Conservation (phyloP, 2,113 vertebrate genomes). For the Brachirus orientalis region DNA sequence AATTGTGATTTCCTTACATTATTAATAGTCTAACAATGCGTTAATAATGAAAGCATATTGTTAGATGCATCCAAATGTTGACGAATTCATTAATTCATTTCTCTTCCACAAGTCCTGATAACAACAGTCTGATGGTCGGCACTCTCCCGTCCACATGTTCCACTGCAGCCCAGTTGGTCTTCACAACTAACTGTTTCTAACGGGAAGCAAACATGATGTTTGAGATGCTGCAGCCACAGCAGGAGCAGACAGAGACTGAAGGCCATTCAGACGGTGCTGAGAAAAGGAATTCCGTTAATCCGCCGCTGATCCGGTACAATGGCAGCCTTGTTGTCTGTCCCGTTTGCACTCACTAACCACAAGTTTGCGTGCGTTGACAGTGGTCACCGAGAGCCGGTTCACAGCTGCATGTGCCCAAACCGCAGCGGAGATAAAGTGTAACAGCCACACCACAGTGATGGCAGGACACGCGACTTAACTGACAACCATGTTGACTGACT, state of each 20-base stretch:
- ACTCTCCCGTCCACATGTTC: slow-evolving; percentile 49
- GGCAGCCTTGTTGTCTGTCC: slow-evolving; percentile 85
- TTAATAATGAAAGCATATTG: neutral
- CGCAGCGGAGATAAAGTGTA: slow-evolving; percentile 4
- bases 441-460: neutral
- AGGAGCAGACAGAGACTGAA: slow-evolving; percentile 51
- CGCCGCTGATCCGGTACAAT: slow-evolving; percentile 83
- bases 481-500: slow-evolving; percentile 23
- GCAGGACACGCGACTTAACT: slow-evolving; percentile 29
- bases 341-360: slow-evolving; percentile 74
- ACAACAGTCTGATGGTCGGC: slow-evolving; percentile 16
- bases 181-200: neutral
- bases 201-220: slow-evolving; percentile 8
- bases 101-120: slow-evolving; percentile 9
- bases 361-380: slow-evolving; percentile 65
- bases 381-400: neutral
- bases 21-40: too few species aligned
- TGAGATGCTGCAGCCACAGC: slow-evolving; percentile 45
- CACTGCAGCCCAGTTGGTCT: slow-evolving; percentile 12
- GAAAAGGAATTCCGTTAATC: slow-evolving; percentile 85
- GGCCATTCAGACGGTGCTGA: slow-evolving; percentile 76
- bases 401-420: slow-evolving; percentile 51
- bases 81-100: neutral
- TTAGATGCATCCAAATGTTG: neutral
- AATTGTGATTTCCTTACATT: too few species aligned